Evolutionary conservation across 1,140 invertebrate genomes (phyloP).

Genomic region (Pachypeltis micranthus): DNA sequence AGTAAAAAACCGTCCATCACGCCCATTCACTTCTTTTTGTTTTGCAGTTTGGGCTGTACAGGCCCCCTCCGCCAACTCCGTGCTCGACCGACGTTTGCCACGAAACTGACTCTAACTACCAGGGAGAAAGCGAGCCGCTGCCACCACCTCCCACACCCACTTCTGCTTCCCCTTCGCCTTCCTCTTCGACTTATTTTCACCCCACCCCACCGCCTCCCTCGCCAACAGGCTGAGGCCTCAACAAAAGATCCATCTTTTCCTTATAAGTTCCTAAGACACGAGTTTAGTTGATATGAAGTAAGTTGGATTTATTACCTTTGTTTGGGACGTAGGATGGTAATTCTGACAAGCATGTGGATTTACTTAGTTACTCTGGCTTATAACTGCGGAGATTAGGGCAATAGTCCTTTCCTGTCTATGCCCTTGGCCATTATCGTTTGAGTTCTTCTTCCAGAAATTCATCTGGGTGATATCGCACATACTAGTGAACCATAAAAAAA

Average conservation of each 20-base stretch:
- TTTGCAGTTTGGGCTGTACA: conserved; percentile 47
- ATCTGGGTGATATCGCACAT: too few relatives aligned
- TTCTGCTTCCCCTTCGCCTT: conserved; percentile 63
- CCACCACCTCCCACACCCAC: conserved; percentile 75
- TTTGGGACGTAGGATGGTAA: not conserved
- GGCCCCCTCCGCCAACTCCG: conserved; percentile 82
- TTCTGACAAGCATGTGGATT: not conserved
- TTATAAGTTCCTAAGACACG: not conserved
- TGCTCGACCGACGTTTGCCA: conserved; percentile 89
- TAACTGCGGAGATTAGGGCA: not conserved
- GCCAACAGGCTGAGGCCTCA: conserved; percentile 34
- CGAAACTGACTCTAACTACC: conserved; percentile 66
- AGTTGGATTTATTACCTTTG: too few relatives aligned
- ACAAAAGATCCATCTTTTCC: not conserved
- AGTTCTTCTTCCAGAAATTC: not conserved
- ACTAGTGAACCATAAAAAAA: too few relatives aligned
- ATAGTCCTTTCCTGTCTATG: not conserved
- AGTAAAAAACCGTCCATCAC: too few relatives aligned
- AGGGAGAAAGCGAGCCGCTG: conserved; percentile 55
- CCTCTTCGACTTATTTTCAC: conserved; percentile 61
- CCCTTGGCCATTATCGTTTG: not conserved
- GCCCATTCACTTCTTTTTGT: too few relatives aligned
- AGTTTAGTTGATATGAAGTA: too few relatives aligned
- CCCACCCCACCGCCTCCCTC: conserved; percentile 58
- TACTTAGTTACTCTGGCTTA: not conserved